Base-by-base conservation (phyloP, 2,888 invertebrate genomes). In the Cheilosia impressa region DNA sequence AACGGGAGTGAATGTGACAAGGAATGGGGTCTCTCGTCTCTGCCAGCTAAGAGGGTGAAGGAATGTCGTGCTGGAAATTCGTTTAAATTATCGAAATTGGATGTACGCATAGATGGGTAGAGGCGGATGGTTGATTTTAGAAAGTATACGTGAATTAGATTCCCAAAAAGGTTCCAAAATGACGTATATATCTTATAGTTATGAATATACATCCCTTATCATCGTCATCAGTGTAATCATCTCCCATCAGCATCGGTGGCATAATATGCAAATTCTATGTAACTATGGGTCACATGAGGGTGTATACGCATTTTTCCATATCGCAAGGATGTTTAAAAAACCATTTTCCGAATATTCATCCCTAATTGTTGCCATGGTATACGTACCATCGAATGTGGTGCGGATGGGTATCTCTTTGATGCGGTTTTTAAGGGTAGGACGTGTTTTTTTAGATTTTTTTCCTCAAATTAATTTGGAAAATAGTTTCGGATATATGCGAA, bases 1-100 rank as follows among this genome's bases (percentile, higher is more conserved):
- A 31, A 43, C 17, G 19, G 19, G 45, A 41, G 53, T 55, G 43
- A 72, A 52, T 62, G 34, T 34, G 53, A 45, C 31, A 52, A 53
- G 27, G 31, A 15, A 60, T 13, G 31, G 31, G 41, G 10, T 13
- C 4, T n/a, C 4, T 24, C 7, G 5, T 6, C 6, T 10, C 2
- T 15, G 4, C 22, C 31, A 5, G 10, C 4, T 4, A 10, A 1
- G 17, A 41, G 15, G 60, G 19, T 24, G 45, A 24, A 60, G 57
- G 75, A 65, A 72, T 79, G 50, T 27, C 68, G 53, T 71, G 41
- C 17, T 34, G n/a, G 47, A 69, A 75, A 68, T 82, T 72, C 71
- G 65, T 82, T 60, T 77, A 50, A 72, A 71, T 78, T 72, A 83
- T 78, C 72, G 66, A 83, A 77, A 78, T 63, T 81, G 52, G 41